These are phyloP conservation scores for Laticauda colubrina DNA, from an alignment of 2,113 vertebrate genomes.

Conservation along the genomic window DNA sequence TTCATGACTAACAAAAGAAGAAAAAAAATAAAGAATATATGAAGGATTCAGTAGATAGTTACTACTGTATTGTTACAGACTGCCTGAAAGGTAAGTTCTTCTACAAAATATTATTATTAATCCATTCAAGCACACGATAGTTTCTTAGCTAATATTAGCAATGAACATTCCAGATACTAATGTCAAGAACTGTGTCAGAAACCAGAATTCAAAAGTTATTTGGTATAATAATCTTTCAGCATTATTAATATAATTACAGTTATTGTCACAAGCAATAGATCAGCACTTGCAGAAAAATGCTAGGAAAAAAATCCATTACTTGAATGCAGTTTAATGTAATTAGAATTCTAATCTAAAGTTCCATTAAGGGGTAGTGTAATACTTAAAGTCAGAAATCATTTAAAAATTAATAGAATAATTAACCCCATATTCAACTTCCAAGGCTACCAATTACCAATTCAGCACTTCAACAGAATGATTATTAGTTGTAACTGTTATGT, in stretches of 20 bases:
- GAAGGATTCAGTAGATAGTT: neutral
- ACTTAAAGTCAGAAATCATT: neutral
- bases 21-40: neutral
- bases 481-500: neutral
- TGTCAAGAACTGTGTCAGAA: conserved; percentile 26
- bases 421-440: neutral
- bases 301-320: neutral
- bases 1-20: neutral
- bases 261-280: neutral
- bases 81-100: neutral
- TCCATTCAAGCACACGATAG: conserved; percentile 28
- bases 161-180: conserved; percentile 16
- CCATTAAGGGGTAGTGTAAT: neutral
- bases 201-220: neutral
- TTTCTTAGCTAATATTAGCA: conserved; percentile 33
- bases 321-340: neutral
- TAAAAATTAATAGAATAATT: neutral
- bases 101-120: conserved; percentile 22
- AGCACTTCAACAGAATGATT: neutral
- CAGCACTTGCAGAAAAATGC: neutral
- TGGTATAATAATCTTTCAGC: neutral
- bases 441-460: neutral
- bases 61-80: conserved; percentile 5
- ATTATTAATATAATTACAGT: neutral
- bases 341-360: conserved; percentile 6